Percentiles rank a stretch among this genome's conserved stretches.
Conservation (phyloP, 2,888 invertebrate genomes). For the Ecliptopera silaceata region DNA sequence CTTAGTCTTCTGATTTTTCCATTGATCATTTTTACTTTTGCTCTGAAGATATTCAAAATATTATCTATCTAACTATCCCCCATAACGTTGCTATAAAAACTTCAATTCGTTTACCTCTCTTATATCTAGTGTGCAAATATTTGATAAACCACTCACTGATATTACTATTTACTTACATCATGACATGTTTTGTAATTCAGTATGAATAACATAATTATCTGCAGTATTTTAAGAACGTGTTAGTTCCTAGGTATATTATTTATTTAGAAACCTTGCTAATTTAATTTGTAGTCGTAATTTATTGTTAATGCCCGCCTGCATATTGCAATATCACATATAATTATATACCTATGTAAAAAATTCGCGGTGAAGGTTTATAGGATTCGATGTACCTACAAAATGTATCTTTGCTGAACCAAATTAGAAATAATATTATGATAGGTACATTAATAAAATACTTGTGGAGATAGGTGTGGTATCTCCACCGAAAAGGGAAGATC, state of each 20-base stretch:
- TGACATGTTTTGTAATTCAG: conserved; percentile 13
- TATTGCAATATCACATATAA: too few relatives aligned
- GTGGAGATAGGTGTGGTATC: too few relatives aligned
- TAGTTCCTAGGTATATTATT: background rate
- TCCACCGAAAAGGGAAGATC: too few relatives aligned
- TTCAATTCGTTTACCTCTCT: conserved; percentile 8
- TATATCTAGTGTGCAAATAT: conserved; percentile 15
- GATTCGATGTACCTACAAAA: too few relatives aligned
- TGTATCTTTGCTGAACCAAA: too few relatives aligned
- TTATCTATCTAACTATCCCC: background rate
- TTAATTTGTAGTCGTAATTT: too few relatives aligned
- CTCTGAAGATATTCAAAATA: too few relatives aligned
- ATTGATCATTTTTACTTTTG: background rate
- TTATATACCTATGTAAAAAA: too few relatives aligned
- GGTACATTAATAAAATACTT: too few relatives aligned
- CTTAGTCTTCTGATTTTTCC: background rate
- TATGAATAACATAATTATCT: conserved; percentile 9
- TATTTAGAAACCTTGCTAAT: background rate
- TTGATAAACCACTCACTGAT: conserved; percentile 15
- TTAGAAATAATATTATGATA: too few relatives aligned
- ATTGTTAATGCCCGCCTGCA: too few relatives aligned
- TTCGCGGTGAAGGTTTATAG: too few relatives aligned
- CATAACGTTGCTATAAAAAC: conserved; percentile 7
- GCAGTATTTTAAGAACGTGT: background rate
- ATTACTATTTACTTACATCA: conserved; percentile 18